Percentiles rank a stretch among this genome's conserved stretches.
Conservation (phyloP, 1,140 invertebrate species). For the Bactericera cockerelli region DNA sequence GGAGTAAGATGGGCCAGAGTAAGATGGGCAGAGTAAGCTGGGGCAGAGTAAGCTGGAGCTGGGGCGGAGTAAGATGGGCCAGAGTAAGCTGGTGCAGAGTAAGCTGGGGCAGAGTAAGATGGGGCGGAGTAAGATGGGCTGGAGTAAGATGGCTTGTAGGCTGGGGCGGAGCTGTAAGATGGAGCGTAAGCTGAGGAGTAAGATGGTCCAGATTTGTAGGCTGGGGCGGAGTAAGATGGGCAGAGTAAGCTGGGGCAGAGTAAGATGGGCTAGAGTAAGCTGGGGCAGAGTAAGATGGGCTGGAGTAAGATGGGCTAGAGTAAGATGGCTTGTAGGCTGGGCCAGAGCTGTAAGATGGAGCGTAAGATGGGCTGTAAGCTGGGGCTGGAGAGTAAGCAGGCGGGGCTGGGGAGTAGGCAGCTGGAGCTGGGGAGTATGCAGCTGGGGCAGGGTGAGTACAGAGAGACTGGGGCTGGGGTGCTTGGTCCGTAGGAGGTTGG, state of each 20-base stretch:
- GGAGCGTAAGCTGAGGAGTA: conserved; percentile 19
- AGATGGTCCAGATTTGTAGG: conserved; percentile 18
- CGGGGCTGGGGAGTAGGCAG: conserved; percentile 12
- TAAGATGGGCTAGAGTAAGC: conserved; percentile 16
- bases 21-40: conserved; percentile 10
- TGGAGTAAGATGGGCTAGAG: conserved; percentile 17
- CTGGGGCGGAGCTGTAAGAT: conserved; percentile 4
- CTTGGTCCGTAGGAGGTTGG: conserved; percentile 5
- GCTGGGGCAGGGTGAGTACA: not conserved
- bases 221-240: conserved; percentile 22
- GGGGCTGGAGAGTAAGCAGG: conserved; percentile 14
- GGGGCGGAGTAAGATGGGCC: conserved; percentile 14
- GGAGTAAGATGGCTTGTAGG: conserved; percentile 18
- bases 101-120: conserved; percentile 16
- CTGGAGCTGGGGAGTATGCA: not conserved
- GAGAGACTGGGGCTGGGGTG: not conserved
- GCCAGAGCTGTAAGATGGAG: conserved; percentile 13
- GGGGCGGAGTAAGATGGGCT: conserved; percentile 14
- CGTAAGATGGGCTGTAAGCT: conserved; percentile 16
- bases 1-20: conserved; percentile 10
- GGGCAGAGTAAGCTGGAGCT: conserved; percentile 17
- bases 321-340: conserved; percentile 16
- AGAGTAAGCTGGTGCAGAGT: conserved; percentile 16
- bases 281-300: conserved; percentile 16
- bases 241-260: conserved; percentile 21